These are phyloP conservation scores for Falco naumanni DNA, from an alignment of 2,797 vertebrate species.

Conservation along the genomic window DNA sequence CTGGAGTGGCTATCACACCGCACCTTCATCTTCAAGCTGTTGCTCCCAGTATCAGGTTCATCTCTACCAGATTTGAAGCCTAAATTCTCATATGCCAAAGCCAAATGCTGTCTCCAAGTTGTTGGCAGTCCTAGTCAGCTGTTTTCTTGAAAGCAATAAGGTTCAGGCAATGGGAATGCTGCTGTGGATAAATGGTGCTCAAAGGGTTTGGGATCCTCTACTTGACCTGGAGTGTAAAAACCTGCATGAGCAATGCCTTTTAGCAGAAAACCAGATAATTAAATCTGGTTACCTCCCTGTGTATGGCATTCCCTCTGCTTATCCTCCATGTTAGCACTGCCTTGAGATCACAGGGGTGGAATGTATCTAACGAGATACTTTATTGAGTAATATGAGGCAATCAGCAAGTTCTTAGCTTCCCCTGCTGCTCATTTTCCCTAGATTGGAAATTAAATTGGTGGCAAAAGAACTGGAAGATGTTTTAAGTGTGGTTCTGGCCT, in stretches of 20 bases:
- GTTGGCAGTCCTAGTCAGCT: neutral
- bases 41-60: neutral
- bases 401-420: neutral
- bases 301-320: neutral
- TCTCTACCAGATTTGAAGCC: neutral
- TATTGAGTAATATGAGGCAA: neutral
- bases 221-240: neutral
- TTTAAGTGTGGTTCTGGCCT: slow-evolving; percentile 12
- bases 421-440: neutral
- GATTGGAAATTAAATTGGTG: neutral
- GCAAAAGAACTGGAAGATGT: slow-evolving; percentile 11
- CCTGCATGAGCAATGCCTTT: neutral
- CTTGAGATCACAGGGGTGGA: neutral
- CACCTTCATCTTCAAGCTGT: neutral
- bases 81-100: neutral
- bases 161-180: neutral
- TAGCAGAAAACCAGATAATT: neutral
- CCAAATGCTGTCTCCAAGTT: neutral
- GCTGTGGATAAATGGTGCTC: neutral
- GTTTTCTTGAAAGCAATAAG: neutral
- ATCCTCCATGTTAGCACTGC: neutral
- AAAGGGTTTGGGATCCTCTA: neutral
- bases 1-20: neutral
- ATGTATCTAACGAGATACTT: neutral
- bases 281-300: neutral